Percentiles rank a stretch among this genome's conserved stretches.
Conservation (phyloP, 2,888 invertebrate species). For the Lycaena phlaeas region DNA sequence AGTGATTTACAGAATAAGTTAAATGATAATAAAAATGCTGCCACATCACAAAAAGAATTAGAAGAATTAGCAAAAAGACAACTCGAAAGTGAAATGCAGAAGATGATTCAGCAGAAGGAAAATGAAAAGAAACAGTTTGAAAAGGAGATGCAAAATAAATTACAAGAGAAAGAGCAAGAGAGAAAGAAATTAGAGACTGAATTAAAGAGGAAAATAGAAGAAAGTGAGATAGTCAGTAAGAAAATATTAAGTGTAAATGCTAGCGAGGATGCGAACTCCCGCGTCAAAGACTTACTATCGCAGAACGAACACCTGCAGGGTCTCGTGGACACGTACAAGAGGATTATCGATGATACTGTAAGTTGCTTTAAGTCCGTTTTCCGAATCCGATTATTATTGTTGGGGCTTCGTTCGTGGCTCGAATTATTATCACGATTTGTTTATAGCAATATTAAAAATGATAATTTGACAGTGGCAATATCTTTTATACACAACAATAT, state of each 20-base stretch:
- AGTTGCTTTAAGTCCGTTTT: too few species aligned
- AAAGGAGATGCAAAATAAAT: constrained; percentile 22
- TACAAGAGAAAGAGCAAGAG: constrained; percentile 15
- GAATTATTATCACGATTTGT: too few species aligned
- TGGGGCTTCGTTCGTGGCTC: too few species aligned
- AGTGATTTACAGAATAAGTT: constrained; percentile 14
- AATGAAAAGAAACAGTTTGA: constrained; percentile 19
- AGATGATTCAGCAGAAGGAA: constrained; percentile 18
- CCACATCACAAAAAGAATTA: constrained; percentile 11
- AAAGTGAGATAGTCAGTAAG: constrained; percentile 12
- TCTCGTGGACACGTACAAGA: constrained; percentile 80
- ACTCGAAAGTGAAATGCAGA: constrained; percentile 16
- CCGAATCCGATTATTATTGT: too few species aligned
- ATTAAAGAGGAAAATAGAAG: constrained; percentile 20
- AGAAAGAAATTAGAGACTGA: constrained; percentile 19
- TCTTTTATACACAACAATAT: too few species aligned
- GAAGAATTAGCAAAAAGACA: constrained; percentile 13
- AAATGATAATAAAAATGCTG: constrained; percentile 9
- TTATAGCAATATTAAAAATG: too few species aligned
- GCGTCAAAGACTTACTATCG: constrained; percentile 62
- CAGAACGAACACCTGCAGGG: constrained; percentile 77
- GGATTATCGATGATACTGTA: constrained; percentile 84
- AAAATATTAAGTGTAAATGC: constrained; percentile 9
- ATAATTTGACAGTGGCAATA: too few species aligned
- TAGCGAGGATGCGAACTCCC: constrained; percentile 28